Base-by-base conservation (phyloP, 2,888 invertebrate species). In the Deilephila porcellus region DNA sequence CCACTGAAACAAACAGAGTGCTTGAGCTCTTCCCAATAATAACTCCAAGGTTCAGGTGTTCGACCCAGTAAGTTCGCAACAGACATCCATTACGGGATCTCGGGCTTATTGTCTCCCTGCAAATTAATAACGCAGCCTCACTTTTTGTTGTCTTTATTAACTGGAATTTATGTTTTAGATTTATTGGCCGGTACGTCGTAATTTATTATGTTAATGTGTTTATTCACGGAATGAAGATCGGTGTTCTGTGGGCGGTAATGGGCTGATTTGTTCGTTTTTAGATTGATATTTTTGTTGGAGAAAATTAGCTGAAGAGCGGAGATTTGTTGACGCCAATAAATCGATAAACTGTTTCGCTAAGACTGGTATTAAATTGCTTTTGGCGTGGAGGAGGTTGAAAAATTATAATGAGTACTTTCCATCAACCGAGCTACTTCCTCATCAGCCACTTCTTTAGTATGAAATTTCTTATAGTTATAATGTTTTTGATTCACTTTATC, bases 41-140 rank as follows among this genome's bases (percentile, higher is more conserved):
- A 85, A 80, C 78, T 85, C 82, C 78, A 81, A 82, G 80, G 80
- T 80, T 77, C 85, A 85, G 85, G 85, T 85, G 85, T 70, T 37
- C 80, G 73, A 77, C 76, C 77, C 76, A 73, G 75, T 75, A 85
- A 86, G 81, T 85, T 84, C 78, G 76, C 74, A 83, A 85, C 83
- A 80, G 76, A 79, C 83, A 85, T 87, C 81, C 80, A 82, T 87
- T 86, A 85, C 78, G 78, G 84, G 82, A 82, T 84, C 81, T 77
- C 25, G 75, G 79, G 83, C 82, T 86, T 85, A 85, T 82, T 84
- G 85, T 84, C 83, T 78, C 74, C 78, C 80, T 81, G 79, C 79
- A 79, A 86, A 87, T 86, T 87, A 85, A 85, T 87, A 83, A 81
- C 79, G 75, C 14, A 76, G 80, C 75, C 79, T 77, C 76, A 80